Evolutionary conservation across 1,140 invertebrate genomes (phyloP).

Genomic region (Polypedilum vanderplanki): DNA sequence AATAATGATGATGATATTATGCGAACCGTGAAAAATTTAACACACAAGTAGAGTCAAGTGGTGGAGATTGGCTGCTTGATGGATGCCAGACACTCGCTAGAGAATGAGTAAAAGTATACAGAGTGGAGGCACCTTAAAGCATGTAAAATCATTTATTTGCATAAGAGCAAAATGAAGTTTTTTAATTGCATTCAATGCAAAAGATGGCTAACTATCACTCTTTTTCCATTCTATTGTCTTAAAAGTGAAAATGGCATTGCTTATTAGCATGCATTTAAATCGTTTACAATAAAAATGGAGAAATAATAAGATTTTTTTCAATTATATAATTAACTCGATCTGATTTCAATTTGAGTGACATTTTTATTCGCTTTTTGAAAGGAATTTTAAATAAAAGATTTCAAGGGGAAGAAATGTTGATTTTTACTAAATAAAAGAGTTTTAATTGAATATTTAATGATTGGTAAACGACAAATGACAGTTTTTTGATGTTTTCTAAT

Average conservation of each 20-base stretch:
- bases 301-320: not conserved
- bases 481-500: too few relatives aligned
- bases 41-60: not conserved
- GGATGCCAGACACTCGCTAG: not conserved
- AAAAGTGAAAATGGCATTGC: too few relatives aligned
- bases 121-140: not conserved
- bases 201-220: not conserved
- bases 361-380: too few relatives aligned
- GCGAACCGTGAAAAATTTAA: constrained; percentile 17
- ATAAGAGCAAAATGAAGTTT: not conserved
- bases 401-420: too few relatives aligned
- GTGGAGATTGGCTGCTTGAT: not conserved
- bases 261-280: not conserved
- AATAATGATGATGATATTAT: not conserved
- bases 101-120: not conserved
- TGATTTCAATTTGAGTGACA: not conserved
- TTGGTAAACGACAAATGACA: too few relatives aligned
- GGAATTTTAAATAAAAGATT: too few relatives aligned
- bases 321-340: constrained; percentile 1
- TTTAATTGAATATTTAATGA: too few relatives aligned
- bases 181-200: not conserved
- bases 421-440: too few relatives aligned
- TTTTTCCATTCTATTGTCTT: not conserved
- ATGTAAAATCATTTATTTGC: not conserved
- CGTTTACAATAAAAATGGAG: not conserved